Base-by-base conservation (phyloP, 2,888 invertebrate genomes). In the Papilio elwesi region DNA sequence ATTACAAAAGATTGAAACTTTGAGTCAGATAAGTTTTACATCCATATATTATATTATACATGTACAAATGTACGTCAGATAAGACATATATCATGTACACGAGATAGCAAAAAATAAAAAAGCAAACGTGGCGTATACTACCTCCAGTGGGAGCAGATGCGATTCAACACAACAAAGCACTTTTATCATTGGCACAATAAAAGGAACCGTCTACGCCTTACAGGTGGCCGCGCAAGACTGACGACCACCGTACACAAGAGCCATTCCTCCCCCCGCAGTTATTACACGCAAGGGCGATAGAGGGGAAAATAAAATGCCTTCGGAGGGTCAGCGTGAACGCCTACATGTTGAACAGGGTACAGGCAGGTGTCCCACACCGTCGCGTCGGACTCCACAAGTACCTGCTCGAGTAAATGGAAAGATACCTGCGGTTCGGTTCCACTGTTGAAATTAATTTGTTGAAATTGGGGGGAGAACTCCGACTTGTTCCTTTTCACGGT, bases 191-290 rank as follows among this genome's bases (percentile, higher is more conserved):
- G 76, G 80, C 76, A 79, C 84, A 84, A 80, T 81, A 81, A 84
- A 82, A 83, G 82, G 79, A 84, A 79, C 84, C 87, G 86, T 88
- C 87, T 88, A 84, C 78, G 82, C 86, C 84, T 84, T 87, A 89
- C 91, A 90, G 90, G 88, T 89, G 91, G 89, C 85, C 88, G 86
- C 85, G 84, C 86, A 84, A 86, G 82, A 90, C 89, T 89, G 87
- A 81, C 83, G 82, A 59, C 73, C 73, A 74, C 15, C 62, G n/a
- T 63, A 66, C 47, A 43, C 15, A 77, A 76, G 76, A 77, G 75
- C 75, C 57, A 65, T 76, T 76, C 81, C 81, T 80, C 65, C 85
- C 84, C 80, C 80, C 81, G 79, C 83, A 51, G 74, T 63, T 64
- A 43, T 77, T 78, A 52, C 72, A 71, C 74, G 73, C 75, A 74